Evolutionary conservation across 2,888 invertebrate species (phyloP).

Genomic region (Cephonodes hylas): DNA sequence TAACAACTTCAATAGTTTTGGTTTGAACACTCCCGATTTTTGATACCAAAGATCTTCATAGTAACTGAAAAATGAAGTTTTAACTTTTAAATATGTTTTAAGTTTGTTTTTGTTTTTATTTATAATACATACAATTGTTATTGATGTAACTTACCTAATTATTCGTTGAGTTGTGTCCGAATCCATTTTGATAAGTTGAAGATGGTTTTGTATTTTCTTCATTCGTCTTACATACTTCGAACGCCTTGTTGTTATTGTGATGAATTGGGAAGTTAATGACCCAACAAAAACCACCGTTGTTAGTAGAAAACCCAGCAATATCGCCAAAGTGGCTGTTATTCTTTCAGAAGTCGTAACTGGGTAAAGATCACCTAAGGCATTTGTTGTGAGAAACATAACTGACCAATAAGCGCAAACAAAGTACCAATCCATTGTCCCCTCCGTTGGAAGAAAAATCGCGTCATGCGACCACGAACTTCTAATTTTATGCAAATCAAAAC

Average conservation of each 20-base stretch:
- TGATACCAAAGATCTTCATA: constrained; percentile 78
- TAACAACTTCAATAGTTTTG: constrained; percentile 61
- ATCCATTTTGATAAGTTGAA: constrained; percentile 68
- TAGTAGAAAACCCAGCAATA: constrained; percentile 67
- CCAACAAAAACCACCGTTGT: constrained; percentile 77
- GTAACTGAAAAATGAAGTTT: constrained; percentile 48
- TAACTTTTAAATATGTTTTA: neutral
- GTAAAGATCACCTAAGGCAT: constrained; percentile 71
- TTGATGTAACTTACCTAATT: constrained; percentile 53
- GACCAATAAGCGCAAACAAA: constrained; percentile 73
- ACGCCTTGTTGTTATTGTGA: constrained; percentile 70
- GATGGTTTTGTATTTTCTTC: constrained; percentile 67
- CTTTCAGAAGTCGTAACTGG: constrained; percentile 68
- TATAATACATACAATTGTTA: neutral
- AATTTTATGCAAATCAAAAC: constrained; percentile 55
- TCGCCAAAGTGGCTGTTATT: constrained; percentile 57
- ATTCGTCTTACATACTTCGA: constrained; percentile 69
- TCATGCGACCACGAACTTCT: constrained; percentile 64
- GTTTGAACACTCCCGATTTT: constrained; percentile 74
- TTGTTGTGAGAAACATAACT: constrained; percentile 70
- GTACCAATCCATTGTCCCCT: constrained; percentile 68
- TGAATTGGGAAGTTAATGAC: constrained; percentile 74
- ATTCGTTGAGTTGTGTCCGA: constrained; percentile 61
- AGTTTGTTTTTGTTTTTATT: neutral
- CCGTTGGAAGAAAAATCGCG: constrained; percentile 61